Evolutionary conservation across 2,797 vertebrate genomes (phyloP).

Genomic region (Clangula hyemalis): DNA sequence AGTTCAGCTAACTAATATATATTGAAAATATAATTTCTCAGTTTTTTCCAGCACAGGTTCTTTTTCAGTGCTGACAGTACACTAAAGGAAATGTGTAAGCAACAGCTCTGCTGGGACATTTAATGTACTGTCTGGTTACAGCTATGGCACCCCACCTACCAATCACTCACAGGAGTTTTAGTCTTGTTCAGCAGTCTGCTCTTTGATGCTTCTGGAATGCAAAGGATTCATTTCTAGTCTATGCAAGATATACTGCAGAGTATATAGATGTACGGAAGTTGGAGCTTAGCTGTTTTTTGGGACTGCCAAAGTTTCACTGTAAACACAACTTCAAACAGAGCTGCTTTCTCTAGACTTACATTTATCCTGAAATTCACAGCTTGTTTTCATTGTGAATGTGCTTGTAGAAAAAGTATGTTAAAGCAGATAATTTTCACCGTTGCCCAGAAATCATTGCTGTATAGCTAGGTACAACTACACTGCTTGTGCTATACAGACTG

Average conservation of each 20-base stretch:
- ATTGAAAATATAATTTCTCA: not conserved
- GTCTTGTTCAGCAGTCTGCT: conserved; percentile 49
- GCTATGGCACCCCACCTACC: not conserved
- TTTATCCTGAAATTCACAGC: conserved; percentile 39
- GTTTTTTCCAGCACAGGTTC: conserved; percentile 2
- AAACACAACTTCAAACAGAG: conserved; percentile 69
- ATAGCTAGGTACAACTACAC: not conserved
- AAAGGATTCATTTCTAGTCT: conserved; percentile 56
- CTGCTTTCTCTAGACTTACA: conserved; percentile 48
- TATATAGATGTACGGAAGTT: conserved; percentile 64
- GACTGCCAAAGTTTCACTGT: conserved; percentile 70
- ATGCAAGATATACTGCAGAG: conserved; percentile 70
- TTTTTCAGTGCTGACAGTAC: conserved; percentile 42
- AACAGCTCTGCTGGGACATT: conserved; percentile 39
- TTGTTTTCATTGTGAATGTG: conserved; percentile 62
- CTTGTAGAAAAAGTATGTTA: conserved; percentile 29
- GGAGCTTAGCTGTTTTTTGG: conserved; percentile 64
- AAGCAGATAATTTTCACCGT: not conserved
- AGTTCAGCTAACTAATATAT: not conserved
- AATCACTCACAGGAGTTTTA: conserved; percentile 57
- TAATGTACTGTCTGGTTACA: conserved; percentile 51
- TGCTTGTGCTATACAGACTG: conserved; percentile 30
- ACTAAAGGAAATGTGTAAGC: conserved; percentile 37
- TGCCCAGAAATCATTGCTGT: conserved; percentile 20
- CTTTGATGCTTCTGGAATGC: conserved; percentile 68